Base-by-base conservation (phyloP, 2,113 vertebrate genomes). In the Clarias macrocephalus region DNA sequence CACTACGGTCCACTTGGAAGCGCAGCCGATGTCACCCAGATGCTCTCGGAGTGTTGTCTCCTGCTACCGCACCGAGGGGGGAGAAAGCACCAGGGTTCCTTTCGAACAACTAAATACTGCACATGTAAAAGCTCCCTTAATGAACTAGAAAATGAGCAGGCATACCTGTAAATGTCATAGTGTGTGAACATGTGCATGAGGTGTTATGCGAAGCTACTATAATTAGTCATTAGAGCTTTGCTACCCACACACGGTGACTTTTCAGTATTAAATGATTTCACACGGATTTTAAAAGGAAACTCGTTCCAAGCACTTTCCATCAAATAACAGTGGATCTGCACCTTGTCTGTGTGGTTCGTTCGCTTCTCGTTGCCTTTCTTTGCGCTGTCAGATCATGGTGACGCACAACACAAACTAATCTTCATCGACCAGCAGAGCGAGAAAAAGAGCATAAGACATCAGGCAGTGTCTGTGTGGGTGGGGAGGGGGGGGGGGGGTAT, bases 321-420 rank as follows among this genome's bases (percentile, higher is more conserved):
- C 59, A 81, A 81, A 81, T 81, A 62, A 37, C 79, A 13, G 57
- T 11, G 4, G 60, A 63, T 82, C 60, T 52, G 80, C 42, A 52
- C 80, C 23, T 60, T 19, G 81, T 2, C 81, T 25, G 83, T 59
- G 83, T 16, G 68, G n/a, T 57, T 57, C n/a, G 25, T 54, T 66
- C 52, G 42, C 42, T 77, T 19, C 80, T 65, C 37, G 16, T 42
- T 65, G 52, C 63, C 21, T 68, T 73, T 57, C 83, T 85, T 70
- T 80, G 63, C 48, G 48, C 19, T 37, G 88, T 91, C 88, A 77
- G 82, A 89, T 88, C 76, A 60, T 2, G 72, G 88, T 80, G 86
- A 82, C 68, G 88, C 83, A 62, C 89, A 56, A 88, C 88, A 88
- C 86, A 89, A 89, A 87, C 76, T 91, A 92, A 93, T 92, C 90